Evolutionary conservation across 2,797 vertebrate species (phyloP).

Genomic region (Eurystomus glaucurus): DNA sequence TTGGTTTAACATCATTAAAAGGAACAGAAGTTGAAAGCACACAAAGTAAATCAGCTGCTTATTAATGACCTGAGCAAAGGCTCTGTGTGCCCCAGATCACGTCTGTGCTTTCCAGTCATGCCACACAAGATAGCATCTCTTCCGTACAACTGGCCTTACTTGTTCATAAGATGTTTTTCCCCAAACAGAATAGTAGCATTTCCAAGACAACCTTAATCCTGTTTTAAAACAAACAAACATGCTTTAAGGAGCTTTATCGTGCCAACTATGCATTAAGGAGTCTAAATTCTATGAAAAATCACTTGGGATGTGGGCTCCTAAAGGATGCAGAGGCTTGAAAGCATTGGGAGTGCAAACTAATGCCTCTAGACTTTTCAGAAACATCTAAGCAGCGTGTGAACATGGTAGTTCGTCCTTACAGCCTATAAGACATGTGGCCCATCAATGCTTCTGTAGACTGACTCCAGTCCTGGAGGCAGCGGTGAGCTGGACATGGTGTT

Average conservation of each 20-base stretch:
- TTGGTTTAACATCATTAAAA: background rate
- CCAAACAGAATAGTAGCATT: background rate
- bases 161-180: fast-evolving
- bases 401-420: fast-evolving
- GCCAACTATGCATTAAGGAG: background rate
- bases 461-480: background rate
- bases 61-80: background rate
- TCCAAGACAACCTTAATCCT: background rate
- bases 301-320: background rate
- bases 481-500: background rate
- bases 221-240: background rate
- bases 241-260: background rate
- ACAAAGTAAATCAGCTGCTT: background rate
- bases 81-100: background rate
- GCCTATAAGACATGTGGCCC: background rate
- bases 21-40: background rate
- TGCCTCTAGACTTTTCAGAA: background rate
- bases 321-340: background rate
- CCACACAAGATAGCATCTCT: fast-evolving
- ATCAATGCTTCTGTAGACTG: fast-evolving
- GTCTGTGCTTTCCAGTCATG: background rate
- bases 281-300: background rate
- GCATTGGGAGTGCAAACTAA: background rate
- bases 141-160: background rate
- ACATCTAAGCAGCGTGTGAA: background rate